These are phyloP conservation scores for Pseudochromis fuscus DNA, from an alignment of 2,797 vertebrate species.

Conservation along the genomic window DNA sequence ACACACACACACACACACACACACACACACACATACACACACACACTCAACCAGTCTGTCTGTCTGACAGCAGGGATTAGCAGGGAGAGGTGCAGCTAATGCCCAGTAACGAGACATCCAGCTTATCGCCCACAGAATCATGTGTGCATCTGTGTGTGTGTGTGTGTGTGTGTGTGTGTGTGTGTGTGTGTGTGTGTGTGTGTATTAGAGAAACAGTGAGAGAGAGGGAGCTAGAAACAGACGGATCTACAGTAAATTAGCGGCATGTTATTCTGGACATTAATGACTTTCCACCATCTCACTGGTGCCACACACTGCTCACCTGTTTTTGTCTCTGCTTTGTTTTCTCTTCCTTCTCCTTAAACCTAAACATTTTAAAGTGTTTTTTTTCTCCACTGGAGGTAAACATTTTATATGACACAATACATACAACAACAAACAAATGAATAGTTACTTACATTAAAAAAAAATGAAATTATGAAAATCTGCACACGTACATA, in stretches of 20 bases:
- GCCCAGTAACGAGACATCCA: slow-evolving; percentile 77
- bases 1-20: slow-evolving; percentile 17
- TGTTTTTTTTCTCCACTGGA: background rate
- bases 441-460: no score
- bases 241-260: slow-evolving; percentile 65
- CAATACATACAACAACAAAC: no score
- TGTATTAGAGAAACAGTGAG: slow-evolving; percentile 11
- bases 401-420: no score
- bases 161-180: slow-evolving; percentile 18
- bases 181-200: background rate
- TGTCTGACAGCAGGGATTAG: slow-evolving; percentile 79
- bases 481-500: no score
- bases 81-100: slow-evolving; percentile 76
- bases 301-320: slow-evolving; percentile 11
- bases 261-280: slow-evolving; percentile 58
- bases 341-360: background rate
- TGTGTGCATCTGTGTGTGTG: slow-evolving; percentile 30
- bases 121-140: slow-evolving; percentile 76
- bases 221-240: slow-evolving; percentile 22
- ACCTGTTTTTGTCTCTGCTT: background rate
- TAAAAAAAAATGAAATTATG: no score
- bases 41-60: slow-evolving; percentile 48
- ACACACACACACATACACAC: background rate
- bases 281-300: slow-evolving; percentile 51
- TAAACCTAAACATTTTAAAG: background rate